These are phyloP conservation scores for Pantherophis guttatus DNA, from an alignment of 2,113 vertebrate species.

Conservation along the genomic window DNA sequence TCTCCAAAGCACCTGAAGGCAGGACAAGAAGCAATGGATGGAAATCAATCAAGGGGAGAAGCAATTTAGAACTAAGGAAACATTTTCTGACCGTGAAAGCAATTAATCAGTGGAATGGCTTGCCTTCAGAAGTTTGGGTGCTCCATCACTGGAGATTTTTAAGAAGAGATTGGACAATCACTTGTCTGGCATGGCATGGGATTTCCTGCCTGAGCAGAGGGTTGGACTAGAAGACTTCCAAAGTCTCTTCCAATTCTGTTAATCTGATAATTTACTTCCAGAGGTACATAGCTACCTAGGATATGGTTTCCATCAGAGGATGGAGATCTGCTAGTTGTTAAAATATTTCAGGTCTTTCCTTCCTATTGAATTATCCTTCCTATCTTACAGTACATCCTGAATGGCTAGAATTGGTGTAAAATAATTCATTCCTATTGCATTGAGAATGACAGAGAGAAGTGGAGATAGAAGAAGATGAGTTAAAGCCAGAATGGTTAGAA, in stretches of 20 bases:
- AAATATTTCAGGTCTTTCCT: neutral
- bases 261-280: neutral
- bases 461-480: too few species aligned
- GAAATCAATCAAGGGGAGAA: neutral
- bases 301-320: neutral
- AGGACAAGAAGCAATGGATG: neutral
- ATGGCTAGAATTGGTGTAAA: neutral
- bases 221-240: neutral
- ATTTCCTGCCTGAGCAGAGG: neutral
- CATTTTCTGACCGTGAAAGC: neutral
- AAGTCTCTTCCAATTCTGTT: neutral
- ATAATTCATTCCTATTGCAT: neutral
- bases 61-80: neutral
- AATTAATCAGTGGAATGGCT: neutral
- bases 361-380: neutral
- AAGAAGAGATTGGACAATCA: neutral
- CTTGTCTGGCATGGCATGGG: neutral
- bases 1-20: neutral
- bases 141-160: neutral
- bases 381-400: neutral
- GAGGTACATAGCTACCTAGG: neutral
- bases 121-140: neutral
- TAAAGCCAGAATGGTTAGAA: neutral
- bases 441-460: neutral
- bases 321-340: neutral